These are phyloP conservation scores for Anolis apletophallus DNA, from an alignment of 2,797 vertebrate genomes.

Conservation along the genomic window DNA sequence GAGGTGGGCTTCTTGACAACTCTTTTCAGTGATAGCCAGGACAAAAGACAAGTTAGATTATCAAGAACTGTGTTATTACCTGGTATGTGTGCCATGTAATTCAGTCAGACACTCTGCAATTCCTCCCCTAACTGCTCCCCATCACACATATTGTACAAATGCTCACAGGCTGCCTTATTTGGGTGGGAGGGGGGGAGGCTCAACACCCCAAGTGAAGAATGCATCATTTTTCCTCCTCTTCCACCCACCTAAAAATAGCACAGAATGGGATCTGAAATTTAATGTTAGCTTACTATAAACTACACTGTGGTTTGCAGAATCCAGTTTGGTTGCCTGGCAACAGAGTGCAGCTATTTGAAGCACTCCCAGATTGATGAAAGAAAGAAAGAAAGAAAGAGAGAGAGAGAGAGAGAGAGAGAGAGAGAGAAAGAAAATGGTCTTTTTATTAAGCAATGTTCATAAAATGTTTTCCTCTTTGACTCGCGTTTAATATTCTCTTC, in stretches of 20 bases:
- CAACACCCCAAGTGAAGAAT: constrained; percentile 18
- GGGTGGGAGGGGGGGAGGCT: constrained; percentile 16
- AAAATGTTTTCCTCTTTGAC: background rate
- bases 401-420: constrained; percentile 57
- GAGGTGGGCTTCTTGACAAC: background rate
- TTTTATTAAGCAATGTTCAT: background rate
- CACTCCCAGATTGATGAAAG: constrained; percentile 62
- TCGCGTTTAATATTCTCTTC: background rate
- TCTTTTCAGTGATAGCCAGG: constrained; percentile 27
- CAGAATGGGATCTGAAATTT: constrained; percentile 64
- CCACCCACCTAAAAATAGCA: constrained; percentile 65
- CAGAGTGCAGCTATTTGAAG: constrained; percentile 67
- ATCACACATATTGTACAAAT: background rate
- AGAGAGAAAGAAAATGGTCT: background rate
- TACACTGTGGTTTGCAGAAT: constrained; percentile 58
- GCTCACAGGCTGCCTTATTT: constrained; percentile 16
- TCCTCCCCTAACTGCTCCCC: background rate
- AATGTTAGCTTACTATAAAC: constrained; percentile 63
- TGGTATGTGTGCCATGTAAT: constrained; percentile 26
- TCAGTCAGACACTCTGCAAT: constrained; percentile 15
- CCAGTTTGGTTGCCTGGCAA: constrained; percentile 80
- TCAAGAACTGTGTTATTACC: constrained; percentile 39
- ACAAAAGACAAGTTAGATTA: constrained; percentile 39
- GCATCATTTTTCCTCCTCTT: background rate
- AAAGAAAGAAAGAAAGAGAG: constrained; percentile 44